Evolutionary conservation across 2,113 vertebrate genomes (phyloP).

Genomic region (Corythaixoides concolor): DNA sequence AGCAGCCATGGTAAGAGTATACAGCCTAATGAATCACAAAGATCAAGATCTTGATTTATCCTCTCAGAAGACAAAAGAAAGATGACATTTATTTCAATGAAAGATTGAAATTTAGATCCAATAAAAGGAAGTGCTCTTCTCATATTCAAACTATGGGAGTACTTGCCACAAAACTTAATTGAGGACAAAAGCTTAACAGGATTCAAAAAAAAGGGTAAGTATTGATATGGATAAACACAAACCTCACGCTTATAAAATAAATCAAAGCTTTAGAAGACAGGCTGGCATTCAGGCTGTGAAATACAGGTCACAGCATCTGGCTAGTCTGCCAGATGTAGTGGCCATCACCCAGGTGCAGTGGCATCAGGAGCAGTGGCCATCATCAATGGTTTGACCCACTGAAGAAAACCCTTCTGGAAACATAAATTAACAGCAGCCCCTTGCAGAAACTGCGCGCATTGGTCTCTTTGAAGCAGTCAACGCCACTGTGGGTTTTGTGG

Average conservation of each 20-base stretch:
- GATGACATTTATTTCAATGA: not conserved
- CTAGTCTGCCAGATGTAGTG: not conserved
- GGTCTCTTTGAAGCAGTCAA: not conserved
- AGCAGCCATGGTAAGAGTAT: not conserved
- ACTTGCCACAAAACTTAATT: not conserved
- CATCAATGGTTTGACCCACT: not conserved
- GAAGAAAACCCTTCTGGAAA: not conserved
- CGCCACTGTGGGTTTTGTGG: not conserved
- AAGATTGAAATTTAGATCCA: not conserved
- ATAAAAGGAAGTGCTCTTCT: not conserved
- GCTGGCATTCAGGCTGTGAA: not conserved
- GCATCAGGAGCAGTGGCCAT: not conserved
- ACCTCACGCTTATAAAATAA: not conserved
- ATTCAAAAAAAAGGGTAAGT: not conserved
- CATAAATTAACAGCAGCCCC: not conserved
- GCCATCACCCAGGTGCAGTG: not conserved
- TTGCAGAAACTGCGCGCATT: not conserved
- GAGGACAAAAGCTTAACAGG: not conserved
- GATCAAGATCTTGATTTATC: not conserved
- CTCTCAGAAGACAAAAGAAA: not conserved
- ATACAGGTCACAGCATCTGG: rapidly evolving
- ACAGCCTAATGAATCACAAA: not conserved
- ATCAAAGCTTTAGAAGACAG: not conserved
- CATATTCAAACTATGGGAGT: not conserved
- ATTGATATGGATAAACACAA: not conserved